Conservation (phyloP, 1,140 invertebrate genomes). For the Cyclina sinensis region DNA sequence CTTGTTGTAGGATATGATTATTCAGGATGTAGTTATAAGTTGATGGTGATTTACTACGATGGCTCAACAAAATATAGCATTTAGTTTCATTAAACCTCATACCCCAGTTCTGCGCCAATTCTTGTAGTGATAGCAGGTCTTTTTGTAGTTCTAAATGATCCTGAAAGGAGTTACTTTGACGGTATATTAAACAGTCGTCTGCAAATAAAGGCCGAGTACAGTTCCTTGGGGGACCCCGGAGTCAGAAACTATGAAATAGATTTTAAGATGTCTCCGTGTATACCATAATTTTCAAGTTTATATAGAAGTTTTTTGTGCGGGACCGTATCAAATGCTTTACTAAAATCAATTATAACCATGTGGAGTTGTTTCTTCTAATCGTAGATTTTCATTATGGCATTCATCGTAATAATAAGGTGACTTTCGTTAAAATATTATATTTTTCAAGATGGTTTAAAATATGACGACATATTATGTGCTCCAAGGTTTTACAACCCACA, state of each 20-base stretch:
- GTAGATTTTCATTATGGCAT: slow-evolving; percentile 41
- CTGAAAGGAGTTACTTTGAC: background rate
- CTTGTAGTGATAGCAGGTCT: background rate
- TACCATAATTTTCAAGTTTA: slow-evolving; percentile 31
- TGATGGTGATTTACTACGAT: background rate
- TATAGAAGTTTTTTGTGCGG: slow-evolving; percentile 8
- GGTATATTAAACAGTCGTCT: slow-evolving; percentile 12
- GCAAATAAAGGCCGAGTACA: slow-evolving; percentile 53
- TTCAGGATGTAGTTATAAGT: background rate
- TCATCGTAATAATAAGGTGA: slow-evolving; percentile 45
- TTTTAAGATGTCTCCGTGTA: background rate
- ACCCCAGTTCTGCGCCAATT: background rate
- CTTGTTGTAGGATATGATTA: background rate
- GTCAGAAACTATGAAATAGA: slow-evolving; percentile 12
- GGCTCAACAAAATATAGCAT: background rate
- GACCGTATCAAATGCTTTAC: slow-evolving; percentile 45
- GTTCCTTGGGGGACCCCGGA: slow-evolving; percentile 67
- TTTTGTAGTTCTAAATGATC: slow-evolving; percentile 3
- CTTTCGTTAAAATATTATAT: slow-evolving; percentile 63
- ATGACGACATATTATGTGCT: slow-evolving; percentile 62
- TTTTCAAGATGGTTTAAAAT: slow-evolving; percentile 59
- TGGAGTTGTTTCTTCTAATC: slow-evolving; percentile 24
- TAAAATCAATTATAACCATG: background rate
- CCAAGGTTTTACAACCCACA: slow-evolving; percentile 37
- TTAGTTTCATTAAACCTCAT: slow-evolving; percentile 14